Evolutionary conservation across 1,140 invertebrate species (phyloP).

Genomic region (Drosophila albomicans): DNA sequence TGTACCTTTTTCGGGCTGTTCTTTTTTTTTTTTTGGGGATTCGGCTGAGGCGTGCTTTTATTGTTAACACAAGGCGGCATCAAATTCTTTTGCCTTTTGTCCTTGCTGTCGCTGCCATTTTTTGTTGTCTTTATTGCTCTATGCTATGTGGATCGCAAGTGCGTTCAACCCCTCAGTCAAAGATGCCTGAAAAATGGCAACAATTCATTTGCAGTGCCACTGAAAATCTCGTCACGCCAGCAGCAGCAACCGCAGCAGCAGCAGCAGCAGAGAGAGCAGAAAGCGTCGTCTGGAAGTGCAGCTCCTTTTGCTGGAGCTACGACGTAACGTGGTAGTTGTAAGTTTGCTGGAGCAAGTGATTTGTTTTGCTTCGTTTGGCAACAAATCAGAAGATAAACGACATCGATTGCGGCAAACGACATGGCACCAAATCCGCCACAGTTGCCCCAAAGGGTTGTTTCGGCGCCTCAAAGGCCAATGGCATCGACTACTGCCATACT

Average conservation of each 20-base stretch:
- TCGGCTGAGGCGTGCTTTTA: slow-evolving; percentile 50
- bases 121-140: slow-evolving; percentile 57
- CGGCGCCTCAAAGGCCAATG: slow-evolving; percentile 19
- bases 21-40: slow-evolving; percentile 40
- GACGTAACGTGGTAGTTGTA: slow-evolving; percentile 40
- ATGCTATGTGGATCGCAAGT: slow-evolving; percentile 31
- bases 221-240: slow-evolving; percentile 55
- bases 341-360: slow-evolving; percentile 70
- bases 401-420: slow-evolving; percentile 79
- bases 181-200: slow-evolving; percentile 79
- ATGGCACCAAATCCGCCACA: slow-evolving; percentile 29
- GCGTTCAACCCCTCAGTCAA: slow-evolving; percentile 46
- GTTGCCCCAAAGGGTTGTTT: slow-evolving; percentile 44
- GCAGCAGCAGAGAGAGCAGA: slow-evolving; percentile 23
- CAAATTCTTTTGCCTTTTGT: slow-evolving; percentile 57
- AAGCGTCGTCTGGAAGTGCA: slow-evolving; percentile 35
- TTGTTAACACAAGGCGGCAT: slow-evolving; percentile 73
- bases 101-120: slow-evolving; percentile 34
- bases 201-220: slow-evolving; percentile 75
- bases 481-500: background rate
- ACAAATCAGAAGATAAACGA: slow-evolving; percentile 83
- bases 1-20: slow-evolving; percentile 60
- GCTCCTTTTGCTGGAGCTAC: slow-evolving; percentile 39
- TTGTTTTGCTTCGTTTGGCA: slow-evolving; percentile 81
- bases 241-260: slow-evolving; percentile 5